phyloP scores from a whole-genome alignment of 2,888 invertebrate species.

The Dorcus hopei region DNA sequence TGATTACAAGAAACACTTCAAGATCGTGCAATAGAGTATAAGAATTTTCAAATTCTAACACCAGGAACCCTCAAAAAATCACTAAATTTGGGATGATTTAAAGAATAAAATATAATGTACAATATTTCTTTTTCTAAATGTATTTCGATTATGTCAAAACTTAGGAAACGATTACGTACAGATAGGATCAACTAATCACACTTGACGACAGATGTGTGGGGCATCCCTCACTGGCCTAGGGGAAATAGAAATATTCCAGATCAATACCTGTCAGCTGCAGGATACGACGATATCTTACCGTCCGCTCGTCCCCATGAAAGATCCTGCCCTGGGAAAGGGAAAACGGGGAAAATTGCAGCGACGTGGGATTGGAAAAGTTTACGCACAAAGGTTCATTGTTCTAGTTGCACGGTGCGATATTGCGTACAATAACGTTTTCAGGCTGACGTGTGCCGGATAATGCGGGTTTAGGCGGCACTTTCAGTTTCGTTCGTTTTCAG shows the following conservation, averaged over 20 bases:
- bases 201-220: neutral
- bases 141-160: too few species aligned
- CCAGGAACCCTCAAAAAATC: too few species aligned
- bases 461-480: neutral
- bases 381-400: neutral
- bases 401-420: neutral
- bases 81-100: too few species aligned
- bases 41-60: too few species aligned
- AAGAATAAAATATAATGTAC: too few species aligned
- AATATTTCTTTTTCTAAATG: too few species aligned
- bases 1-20: too few species aligned
- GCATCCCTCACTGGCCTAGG: neutral
- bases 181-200: neutral
- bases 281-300: neutral
- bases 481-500: neutral
- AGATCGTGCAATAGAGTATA: too few species aligned
- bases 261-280: slow-evolving; percentile 12
- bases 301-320: neutral
- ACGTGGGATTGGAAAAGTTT: neutral
- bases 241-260: slow-evolving; percentile 3
- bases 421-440: too few species aligned
- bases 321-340: neutral
- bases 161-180: too few species aligned
- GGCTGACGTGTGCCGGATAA: neutral
- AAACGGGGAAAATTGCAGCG: slow-evolving; percentile 1